phyloP scores from a whole-genome alignment of 2,113 vertebrate species.

The Scartelaos histophorus region DNA sequence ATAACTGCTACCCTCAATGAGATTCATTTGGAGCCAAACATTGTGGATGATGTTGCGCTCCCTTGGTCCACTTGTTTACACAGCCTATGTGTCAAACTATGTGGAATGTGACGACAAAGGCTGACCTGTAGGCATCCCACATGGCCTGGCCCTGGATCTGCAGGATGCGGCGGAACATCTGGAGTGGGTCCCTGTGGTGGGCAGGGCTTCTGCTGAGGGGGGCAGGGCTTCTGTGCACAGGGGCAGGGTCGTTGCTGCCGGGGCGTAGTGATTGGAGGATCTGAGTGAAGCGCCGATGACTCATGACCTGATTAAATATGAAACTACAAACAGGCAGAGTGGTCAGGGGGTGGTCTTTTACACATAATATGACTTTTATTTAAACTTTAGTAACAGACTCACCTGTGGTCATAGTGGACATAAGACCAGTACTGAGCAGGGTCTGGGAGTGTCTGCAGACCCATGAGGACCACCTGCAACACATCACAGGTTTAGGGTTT shows the following conservation, averaged over 20 bases:
- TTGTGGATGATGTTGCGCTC: too few species aligned
- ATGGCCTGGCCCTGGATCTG: conserved; percentile 61
- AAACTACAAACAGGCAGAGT: conserved; percentile 20
- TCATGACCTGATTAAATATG: conserved; percentile 74
- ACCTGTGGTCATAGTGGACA: conserved; percentile 60
- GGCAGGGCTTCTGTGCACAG: neutral
- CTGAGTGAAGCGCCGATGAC: conserved; percentile 70
- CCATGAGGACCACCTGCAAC: conserved; percentile 69
- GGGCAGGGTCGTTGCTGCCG: conserved; percentile 55
- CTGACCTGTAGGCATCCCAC: conserved; percentile 70
- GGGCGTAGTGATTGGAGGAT: conserved; percentile 67
- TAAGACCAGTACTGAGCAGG: conserved; percentile 73
- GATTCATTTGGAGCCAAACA: too few species aligned
- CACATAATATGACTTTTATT: too few species aligned
- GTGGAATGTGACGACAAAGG: conserved; percentile 31
- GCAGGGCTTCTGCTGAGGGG: neutral
- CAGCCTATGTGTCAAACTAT: too few species aligned
- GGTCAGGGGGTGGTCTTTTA: neutral
- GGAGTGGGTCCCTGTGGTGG: conserved; percentile 52
- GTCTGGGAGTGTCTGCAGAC: conserved; percentile 69
- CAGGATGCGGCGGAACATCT: conserved; percentile 70
- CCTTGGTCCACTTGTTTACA: too few species aligned
- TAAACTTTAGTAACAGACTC: neutral
- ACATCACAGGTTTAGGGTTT: neutral
- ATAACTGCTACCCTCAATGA: too few species aligned